These are phyloP conservation scores for Chromis chromis DNA, from an alignment of 2,797 vertebrate genomes.

Conservation along the genomic window DNA sequence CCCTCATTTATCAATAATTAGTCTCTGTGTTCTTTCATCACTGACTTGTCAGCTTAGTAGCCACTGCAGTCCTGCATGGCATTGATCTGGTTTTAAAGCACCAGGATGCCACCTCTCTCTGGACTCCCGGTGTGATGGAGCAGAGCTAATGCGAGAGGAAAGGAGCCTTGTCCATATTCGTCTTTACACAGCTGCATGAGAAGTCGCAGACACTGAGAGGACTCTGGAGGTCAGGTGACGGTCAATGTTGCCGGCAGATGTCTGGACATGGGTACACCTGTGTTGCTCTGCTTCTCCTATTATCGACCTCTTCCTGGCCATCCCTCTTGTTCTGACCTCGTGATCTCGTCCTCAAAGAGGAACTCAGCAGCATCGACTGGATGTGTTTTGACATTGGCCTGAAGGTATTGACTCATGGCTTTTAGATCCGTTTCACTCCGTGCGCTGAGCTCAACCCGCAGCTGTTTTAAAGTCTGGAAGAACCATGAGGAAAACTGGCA, in stretches of 20 bases:
- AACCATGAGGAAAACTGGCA: constrained; percentile 2
- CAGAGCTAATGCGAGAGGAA: constrained; percentile 67
- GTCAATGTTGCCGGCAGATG: constrained; percentile 51
- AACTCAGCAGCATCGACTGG: constrained; percentile 40
- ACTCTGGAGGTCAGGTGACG: constrained; percentile 48
- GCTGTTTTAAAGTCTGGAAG: constrained; percentile 16
- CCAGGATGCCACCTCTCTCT: constrained; percentile 19
- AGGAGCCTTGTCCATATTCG: constrained; percentile 52
- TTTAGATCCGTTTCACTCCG: constrained; percentile 60
- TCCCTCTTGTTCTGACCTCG: constrained; percentile 56
- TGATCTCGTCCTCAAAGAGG: constrained; percentile 33
- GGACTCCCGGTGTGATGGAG: constrained; percentile 46
- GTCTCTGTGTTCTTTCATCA: constrained; percentile 51
- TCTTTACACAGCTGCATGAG: constrained; percentile 46
- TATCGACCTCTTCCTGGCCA: constrained; percentile 62
- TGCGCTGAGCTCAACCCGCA: constrained; percentile 22
- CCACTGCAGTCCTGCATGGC: constrained; percentile 24
- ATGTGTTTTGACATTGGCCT: constrained; percentile 63
- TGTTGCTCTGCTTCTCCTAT: constrained; percentile 41
- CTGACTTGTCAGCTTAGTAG: constrained; percentile 38
- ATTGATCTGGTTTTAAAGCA: constrained; percentile 45
- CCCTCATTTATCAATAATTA: constrained; percentile 53
- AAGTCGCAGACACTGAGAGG: constrained; percentile 54
- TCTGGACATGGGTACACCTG: constrained; percentile 47
- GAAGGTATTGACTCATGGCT: constrained; percentile 63